phyloP scores from a whole-genome alignment of 2,113 vertebrate species.

The Chroicocephalus ridibundus region DNA sequence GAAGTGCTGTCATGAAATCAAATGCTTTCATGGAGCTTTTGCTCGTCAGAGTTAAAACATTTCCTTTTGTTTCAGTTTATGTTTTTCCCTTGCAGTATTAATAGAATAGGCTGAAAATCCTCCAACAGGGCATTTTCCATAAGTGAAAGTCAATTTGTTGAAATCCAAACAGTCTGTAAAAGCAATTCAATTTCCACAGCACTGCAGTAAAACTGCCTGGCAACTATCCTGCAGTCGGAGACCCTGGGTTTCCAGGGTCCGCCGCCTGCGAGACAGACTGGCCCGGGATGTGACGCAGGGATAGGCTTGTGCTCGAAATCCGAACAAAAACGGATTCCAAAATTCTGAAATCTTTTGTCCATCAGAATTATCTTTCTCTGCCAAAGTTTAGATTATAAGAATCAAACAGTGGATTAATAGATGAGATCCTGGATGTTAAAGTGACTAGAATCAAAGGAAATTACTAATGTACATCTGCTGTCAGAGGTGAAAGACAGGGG shows the following conservation, averaged over 20 bases:
- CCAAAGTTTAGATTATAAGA: neutral
- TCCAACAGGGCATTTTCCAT: neutral
- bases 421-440: neutral
- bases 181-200: slow-evolving; percentile 4
- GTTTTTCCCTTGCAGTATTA: neutral
- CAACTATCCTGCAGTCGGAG: neutral
- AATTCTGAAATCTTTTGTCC: neutral
- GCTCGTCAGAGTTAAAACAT: neutral
- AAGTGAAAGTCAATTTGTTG: neutral
- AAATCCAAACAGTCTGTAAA: slow-evolving; percentile 12
- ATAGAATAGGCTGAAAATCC: neutral
- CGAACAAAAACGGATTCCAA: neutral
- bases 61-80: neutral
- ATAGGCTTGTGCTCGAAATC: neutral
- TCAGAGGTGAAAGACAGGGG: neutral
- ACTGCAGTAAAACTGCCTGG: neutral
- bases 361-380: neutral
- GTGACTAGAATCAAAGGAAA: neutral
- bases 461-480: neutral
- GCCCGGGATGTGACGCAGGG: neutral
- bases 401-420: neutral
- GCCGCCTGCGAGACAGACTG: rapidly evolving
- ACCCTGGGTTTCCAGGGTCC: neutral
- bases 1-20: neutral
- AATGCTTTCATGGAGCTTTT: neutral